Evolutionary conservation across 2,797 vertebrate species (phyloP), one percentile per base, ranked within the genome.

Genomic region (Paedocypris micromegethes): DNA sequence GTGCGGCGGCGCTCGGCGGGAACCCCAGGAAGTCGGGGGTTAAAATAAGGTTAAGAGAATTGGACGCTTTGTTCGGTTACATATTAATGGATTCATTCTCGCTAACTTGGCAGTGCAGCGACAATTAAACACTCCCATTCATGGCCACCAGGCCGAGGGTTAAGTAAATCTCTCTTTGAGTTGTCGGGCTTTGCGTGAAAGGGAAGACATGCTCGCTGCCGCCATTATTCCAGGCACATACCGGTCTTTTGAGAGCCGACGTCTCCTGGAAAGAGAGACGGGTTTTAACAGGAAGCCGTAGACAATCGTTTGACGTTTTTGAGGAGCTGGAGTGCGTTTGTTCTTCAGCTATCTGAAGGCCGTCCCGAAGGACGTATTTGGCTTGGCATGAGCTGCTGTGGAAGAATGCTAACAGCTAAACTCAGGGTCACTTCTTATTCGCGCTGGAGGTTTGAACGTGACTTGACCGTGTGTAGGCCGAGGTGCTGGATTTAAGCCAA

Each of bases 1-100:
- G 68, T 65, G 54, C 53, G 55, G 44, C 48, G 44, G 51, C 56
- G 75, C 70, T 77, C 70, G 73, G 74, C 61, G 2, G 82, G 82
- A 81, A 80, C 75, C 57, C 75, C 78, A 78, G 78, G 70, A 79
- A 82, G 72, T 72, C 77, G 80, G 67, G 75, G 68, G 67, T 70
- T 73, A 78, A 70, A 68, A 64, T 80, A 86, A 90, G 82, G 78
- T 90, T 84, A 86, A 81, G 72, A 83, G 82, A 87, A 86, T 87
- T 82, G 82, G 82, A 80, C 72, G 81, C 82, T 74, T 85, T 80
- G 79, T 80, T 78, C 76, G 73, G 78, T 68, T 79, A 69, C 75
- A 67, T 78, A 79, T 87, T 89, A 86, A 87, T 78, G 80, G 83
- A 78, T 85, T 80, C 78, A 79, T 85, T 84, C 84, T 84, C 69